Conservation (phyloP, 2,888 invertebrate genomes). For the Sericinus montela region DNA sequence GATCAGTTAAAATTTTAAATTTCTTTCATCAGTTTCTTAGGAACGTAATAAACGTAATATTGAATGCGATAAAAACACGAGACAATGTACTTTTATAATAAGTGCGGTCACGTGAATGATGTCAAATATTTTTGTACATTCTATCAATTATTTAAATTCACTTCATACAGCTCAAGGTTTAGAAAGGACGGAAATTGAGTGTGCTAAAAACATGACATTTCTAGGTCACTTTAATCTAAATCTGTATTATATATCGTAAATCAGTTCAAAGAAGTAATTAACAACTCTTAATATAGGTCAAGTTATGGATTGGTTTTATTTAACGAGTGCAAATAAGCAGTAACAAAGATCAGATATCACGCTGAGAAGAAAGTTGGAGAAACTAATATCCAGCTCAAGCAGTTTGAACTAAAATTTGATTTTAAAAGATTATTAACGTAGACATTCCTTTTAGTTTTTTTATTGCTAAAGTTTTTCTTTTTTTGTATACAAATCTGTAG, state of each 20-base stretch:
- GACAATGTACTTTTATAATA: too few relatives aligned
- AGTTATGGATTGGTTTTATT: not conserved
- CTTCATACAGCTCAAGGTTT: not conserved
- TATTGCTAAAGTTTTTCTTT: too few relatives aligned
- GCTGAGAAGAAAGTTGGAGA: slow-evolving; percentile 7
- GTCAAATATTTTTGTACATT: too few relatives aligned
- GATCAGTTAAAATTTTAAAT: too few relatives aligned
- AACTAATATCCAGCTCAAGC: not conserved
- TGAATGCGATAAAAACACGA: too few relatives aligned
- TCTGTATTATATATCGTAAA: not conserved
- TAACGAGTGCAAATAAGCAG: not conserved
- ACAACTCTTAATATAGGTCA: not conserved
- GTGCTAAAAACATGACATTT: slow-evolving; percentile 1
- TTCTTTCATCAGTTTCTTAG: too few relatives aligned
- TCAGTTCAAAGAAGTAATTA: not conserved
- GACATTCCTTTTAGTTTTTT: too few relatives aligned
- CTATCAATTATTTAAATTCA: not conserved
- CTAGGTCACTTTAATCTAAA: slow-evolving; percentile 5
- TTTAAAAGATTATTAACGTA: too few relatives aligned
- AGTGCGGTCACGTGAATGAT: too few relatives aligned
- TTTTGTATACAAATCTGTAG: too few relatives aligned
- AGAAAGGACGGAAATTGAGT: slow-evolving; percentile 4
- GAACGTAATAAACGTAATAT: too few relatives aligned
- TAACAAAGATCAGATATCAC: not conserved
- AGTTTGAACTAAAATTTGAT: slow-evolving; percentile 4